phyloP scores from a whole-genome alignment of 2,113 vertebrate species.

The Gasterosteus nipponicus region DNA sequence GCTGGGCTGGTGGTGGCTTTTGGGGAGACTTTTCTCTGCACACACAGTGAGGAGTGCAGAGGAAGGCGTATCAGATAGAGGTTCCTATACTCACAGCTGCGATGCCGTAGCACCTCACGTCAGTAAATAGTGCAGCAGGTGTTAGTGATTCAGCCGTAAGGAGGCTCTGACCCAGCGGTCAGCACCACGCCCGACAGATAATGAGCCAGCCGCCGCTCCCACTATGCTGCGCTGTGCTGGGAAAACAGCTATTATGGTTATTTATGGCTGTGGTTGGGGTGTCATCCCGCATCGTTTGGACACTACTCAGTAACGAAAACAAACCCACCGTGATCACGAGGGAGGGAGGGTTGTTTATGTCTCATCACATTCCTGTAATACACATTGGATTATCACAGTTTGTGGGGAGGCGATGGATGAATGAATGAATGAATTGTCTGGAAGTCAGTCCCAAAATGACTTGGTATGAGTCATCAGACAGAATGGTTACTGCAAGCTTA shows the following conservation, averaged over 20 bases:
- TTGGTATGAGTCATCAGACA: slow-evolving; percentile 20
- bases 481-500: slow-evolving; percentile 16
- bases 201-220: slow-evolving; percentile 30
- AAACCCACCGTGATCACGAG: neutral
- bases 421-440: slow-evolving; percentile 7
- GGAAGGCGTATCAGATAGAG: neutral
- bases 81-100: slow-evolving; percentile 3
- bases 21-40: neutral
- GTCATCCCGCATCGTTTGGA: slow-evolving; percentile 34
- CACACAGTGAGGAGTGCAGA: neutral
- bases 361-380: slow-evolving; percentile 33
- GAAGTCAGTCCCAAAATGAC: slow-evolving; percentile 11
- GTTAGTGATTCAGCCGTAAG: slow-evolving; percentile 13
- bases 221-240: slow-evolving; percentile 34
- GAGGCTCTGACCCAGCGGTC: neutral
- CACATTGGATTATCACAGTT: slow-evolving; percentile 4
- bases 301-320: slow-evolving; percentile 18
- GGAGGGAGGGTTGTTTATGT: slow-evolving; percentile 21
- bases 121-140: slow-evolving; percentile 7
- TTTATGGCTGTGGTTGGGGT: slow-evolving; percentile 59
- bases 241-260: slow-evolving; percentile 71
- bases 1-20: neutral
- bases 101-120: neutral
- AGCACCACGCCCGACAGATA: slow-evolving; percentile 38
- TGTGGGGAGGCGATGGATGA: neutral